phyloP scores from a whole-genome alignment of 1,140 invertebrate species.

The honey bee (Apis mellifera) region Amel_HAv3.1 CM009931.2:15434501-15435000 shows the following conservation, averaged over 20 bases:
- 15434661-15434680: constrained; percentile 58
- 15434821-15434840: constrained; percentile 4
- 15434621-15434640: constrained; percentile 41
- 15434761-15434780: not conserved
- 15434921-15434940: too few relatives aligned
- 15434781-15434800: constrained; percentile 22
- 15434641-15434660: constrained; percentile 43
- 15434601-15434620: constrained; percentile 16
- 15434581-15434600: constrained; percentile 46
- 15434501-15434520: not conserved
- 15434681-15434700: too few relatives aligned
- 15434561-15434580: constrained; percentile 9
- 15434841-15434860: constrained; percentile 38
- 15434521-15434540: constrained; percentile 4
- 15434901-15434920: not conserved
- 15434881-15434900: constrained; percentile 10
- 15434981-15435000: too few relatives aligned
- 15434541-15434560: constrained; percentile 18
- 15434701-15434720: too few relatives aligned
- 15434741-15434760: constrained; percentile 49
- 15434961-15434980: not conserved
- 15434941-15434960: too few relatives aligned
- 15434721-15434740: constrained; percentile 39
- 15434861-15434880: not conserved
- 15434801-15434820: constrained; percentile 33